A percentile compares a stretch with the other conserved stretches of the same genome.
phyloP scores from a whole-genome alignment of 2,113 vertebrate species.

The Sula dactylatra region DNA sequence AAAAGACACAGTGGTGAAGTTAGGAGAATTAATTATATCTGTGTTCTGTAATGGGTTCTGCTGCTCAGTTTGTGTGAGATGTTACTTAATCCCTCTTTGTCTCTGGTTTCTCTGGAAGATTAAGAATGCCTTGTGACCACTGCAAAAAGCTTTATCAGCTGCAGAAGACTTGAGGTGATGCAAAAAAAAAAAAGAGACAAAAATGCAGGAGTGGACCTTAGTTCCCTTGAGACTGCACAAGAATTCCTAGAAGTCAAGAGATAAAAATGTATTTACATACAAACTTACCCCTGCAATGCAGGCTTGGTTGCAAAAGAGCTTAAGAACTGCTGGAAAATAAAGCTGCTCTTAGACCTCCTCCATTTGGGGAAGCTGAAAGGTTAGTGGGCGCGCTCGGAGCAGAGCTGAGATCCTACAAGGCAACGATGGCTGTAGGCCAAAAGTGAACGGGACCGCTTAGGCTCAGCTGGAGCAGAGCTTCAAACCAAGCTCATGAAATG shows the following conservation, averaged over 20 bases:
- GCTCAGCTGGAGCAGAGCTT: background rate
- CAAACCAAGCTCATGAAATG: background rate
- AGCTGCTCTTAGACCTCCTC: background rate
- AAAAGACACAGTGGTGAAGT: background rate
- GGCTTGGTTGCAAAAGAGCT: background rate
- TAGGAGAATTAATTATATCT: background rate
- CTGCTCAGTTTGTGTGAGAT: background rate
- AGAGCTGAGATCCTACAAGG: background rate
- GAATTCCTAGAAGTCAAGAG: background rate
- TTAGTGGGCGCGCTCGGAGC: background rate
- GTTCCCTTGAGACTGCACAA: background rate
- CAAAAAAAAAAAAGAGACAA: too few relatives aligned
- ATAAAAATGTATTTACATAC: background rate
- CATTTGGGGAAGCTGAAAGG: background rate
- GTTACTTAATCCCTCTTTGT: background rate
- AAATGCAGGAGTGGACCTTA: too few relatives aligned
- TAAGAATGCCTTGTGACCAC: background rate
- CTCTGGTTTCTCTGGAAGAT: background rate
- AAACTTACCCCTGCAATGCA: background rate
- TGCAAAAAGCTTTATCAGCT: background rate
- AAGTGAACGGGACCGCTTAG: background rate
- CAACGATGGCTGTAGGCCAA: background rate
- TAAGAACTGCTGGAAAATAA: background rate
- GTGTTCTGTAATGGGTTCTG: background rate
- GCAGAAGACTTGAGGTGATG: background rate